phyloP scores from a whole-genome alignment of 2,888 invertebrate genomes.

The Ennomos quercinarius region DNA sequence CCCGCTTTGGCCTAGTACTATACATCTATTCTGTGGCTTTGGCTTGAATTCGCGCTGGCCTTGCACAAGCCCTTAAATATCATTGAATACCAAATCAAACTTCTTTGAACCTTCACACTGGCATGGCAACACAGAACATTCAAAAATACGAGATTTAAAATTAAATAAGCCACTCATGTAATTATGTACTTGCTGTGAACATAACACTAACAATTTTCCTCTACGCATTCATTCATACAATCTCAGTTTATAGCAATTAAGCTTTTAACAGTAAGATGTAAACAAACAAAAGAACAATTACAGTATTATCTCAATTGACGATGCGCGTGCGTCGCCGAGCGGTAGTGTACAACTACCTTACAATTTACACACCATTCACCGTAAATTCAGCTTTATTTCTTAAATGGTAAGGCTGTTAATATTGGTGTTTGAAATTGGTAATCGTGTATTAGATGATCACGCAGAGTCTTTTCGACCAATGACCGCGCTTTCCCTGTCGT shows the following conservation, averaged over 20 bases:
- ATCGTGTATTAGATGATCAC: slow-evolving; percentile 70
- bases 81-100: too few relatives aligned
- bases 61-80: too few relatives aligned
- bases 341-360: slow-evolving; percentile 70
- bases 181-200: background rate
- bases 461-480: slow-evolving; percentile 78
- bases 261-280: slow-evolving; percentile 43
- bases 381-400: slow-evolving; percentile 38
- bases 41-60: too few relatives aligned
- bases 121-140: too few relatives aligned
- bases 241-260: slow-evolving; percentile 36
- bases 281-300: slow-evolving; percentile 79
- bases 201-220: slow-evolving; percentile 6
- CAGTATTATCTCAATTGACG: slow-evolving; percentile 66
- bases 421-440: slow-evolving; percentile 47
- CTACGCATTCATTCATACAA: slow-evolving; percentile 7
- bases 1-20: too few relatives aligned
- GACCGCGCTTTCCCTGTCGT: slow-evolving; percentile 83
- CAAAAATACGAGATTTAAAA: too few relatives aligned
- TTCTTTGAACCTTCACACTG: too few relatives aligned
- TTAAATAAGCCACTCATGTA: too few relatives aligned
- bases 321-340: slow-evolving; percentile 70
- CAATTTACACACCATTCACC: slow-evolving; percentile 3
- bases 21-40: too few relatives aligned
- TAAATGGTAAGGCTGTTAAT: slow-evolving; percentile 8